Percentiles rank a stretch among this genome's conserved stretches.
These are phyloP conservation scores for Artibeus lituratus DNA, from an alignment of 2,797 vertebrate genomes.

Conservation along the genomic window DNA sequence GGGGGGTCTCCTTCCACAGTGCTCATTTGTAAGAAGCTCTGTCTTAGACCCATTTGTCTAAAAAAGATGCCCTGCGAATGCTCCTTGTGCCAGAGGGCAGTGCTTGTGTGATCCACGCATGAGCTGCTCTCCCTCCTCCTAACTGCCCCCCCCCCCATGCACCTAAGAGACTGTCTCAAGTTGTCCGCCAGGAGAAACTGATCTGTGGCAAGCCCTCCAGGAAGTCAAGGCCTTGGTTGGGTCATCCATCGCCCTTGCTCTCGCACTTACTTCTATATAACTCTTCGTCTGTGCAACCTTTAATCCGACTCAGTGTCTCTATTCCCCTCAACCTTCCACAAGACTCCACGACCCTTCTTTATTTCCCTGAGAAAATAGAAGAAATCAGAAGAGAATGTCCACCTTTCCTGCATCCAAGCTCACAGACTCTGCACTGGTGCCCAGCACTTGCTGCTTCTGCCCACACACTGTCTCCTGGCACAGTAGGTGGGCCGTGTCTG, in stretches of 20 bases:
- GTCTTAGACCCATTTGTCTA: background rate
- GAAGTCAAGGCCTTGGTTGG: background rate
- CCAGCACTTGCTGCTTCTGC: background rate
- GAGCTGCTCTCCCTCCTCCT: background rate
- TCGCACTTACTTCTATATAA: background rate
- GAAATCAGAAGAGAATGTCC: background rate
- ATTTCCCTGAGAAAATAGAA: background rate
- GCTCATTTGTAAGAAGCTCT: background rate
- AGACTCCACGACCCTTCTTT: background rate
- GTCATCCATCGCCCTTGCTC: background rate
- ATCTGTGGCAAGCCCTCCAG: background rate
- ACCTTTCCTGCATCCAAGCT: too few relatives aligned
- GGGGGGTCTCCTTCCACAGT: background rate
- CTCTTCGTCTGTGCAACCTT: background rate
- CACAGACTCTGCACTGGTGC: accelerated
- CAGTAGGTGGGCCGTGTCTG: background rate
- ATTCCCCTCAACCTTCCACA: background rate
- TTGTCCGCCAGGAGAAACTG: background rate
- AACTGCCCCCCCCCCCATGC: accelerated
- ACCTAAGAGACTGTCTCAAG: background rate
- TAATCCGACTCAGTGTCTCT: background rate
- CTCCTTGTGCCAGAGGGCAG: background rate
- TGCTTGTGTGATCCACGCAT: background rate
- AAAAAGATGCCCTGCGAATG: background rate
- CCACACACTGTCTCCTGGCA: background rate